Evolutionary conservation across 2,113 vertebrate species (phyloP).

Genomic region (Gymnogyps californianus): DNA sequence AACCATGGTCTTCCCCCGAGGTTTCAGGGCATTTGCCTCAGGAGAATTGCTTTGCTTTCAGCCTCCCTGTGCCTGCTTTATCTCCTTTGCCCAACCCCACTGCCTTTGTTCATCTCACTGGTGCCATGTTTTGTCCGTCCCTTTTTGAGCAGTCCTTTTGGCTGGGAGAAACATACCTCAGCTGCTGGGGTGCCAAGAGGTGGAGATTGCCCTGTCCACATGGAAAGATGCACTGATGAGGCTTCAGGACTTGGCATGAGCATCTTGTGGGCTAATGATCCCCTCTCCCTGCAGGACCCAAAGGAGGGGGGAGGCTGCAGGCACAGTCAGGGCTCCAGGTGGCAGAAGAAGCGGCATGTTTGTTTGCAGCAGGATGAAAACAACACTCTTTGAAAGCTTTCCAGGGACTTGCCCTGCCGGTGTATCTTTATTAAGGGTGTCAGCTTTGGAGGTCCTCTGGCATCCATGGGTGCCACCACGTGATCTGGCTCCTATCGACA

Average conservation of each 20-base stretch:
- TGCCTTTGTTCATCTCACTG: neutral
- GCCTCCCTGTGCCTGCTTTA: neutral
- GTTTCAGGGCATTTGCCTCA: neutral
- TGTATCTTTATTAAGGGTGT: neutral
- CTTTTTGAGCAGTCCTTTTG: neutral
- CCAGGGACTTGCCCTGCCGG: neutral
- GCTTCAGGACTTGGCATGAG: neutral
- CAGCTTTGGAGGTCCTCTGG: neutral
- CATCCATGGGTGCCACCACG: neutral
- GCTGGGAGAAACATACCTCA: neutral
- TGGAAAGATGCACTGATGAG: neutral
- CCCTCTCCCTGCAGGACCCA: neutral
- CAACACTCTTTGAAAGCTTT: neutral
- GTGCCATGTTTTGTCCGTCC: neutral
- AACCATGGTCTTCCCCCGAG: neutral
- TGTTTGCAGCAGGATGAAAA: neutral
- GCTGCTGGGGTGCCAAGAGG: neutral
- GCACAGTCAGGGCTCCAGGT: neutral
- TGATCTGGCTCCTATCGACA: neutral
- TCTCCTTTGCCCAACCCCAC: neutral
- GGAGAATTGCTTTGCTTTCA: neutral
- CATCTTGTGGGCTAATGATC: neutral
- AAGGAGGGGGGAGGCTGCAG: neutral
- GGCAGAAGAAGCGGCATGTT: neutral
- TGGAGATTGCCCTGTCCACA: neutral